A percentile compares a stretch with the other conserved stretches of the same genome.
Conservation (phyloP, 2,113 vertebrate genomes). For the Salvelinus namaycush region DNA sequence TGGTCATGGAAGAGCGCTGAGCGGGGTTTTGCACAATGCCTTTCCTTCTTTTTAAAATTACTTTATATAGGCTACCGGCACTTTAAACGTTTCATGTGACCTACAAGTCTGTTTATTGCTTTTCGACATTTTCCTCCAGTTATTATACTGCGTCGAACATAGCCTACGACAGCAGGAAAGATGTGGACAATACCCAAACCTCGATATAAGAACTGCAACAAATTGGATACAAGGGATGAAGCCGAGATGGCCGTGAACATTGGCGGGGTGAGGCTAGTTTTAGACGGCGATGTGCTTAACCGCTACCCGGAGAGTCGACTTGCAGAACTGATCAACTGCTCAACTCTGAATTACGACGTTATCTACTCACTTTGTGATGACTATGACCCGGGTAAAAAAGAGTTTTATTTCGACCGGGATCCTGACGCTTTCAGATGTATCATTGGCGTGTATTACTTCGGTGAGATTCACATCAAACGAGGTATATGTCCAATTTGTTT, state of each 20-base stretch:
- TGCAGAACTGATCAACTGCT: conserved; percentile 86
- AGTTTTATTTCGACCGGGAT: conserved; percentile 98
- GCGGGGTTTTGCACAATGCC: background rate
- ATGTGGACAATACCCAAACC: conserved; percentile 79
- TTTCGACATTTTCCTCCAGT: background rate
- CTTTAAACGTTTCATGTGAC: background rate
- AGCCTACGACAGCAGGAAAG: conserved; percentile 17
- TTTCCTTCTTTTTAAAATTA: background rate
- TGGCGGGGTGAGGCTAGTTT: conserved; percentile 88
- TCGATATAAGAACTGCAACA: conserved; percentile 67
- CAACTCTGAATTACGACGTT: conserved; percentile 79
- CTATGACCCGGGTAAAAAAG: conserved; percentile 87
- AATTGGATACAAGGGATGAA: conserved; percentile 72
- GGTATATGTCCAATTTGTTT: conserved; percentile 98
- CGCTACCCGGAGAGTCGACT: conserved; percentile 91
- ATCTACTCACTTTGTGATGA: conserved; percentile 93
- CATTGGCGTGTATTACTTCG: conserved; percentile 91
- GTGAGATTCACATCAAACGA: conserved; percentile 94
- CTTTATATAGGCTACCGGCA: background rate
- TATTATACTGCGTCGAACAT: background rate
- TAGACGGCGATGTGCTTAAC: conserved; percentile 84
- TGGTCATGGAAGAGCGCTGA: background rate
- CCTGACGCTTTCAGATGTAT: conserved; percentile 96
- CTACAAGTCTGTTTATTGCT: background rate
- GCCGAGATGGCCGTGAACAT: conserved; percentile 90